phyloP scores from a whole-genome alignment of 53 echinoderm and acorn worm genomes.

The Apostichopus leukothele region DNA sequence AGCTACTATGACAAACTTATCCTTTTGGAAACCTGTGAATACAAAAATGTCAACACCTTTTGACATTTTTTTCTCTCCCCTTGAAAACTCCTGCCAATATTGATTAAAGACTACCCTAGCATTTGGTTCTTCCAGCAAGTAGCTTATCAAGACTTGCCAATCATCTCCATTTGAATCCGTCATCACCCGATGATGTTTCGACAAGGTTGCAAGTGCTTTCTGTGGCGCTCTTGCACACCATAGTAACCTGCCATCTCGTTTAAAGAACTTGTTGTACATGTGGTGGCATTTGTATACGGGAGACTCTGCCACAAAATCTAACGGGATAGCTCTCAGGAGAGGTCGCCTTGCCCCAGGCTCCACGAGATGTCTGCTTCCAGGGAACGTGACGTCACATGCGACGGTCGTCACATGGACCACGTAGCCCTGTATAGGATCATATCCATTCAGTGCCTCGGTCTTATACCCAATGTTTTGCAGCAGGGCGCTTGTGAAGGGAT shows the following conservation, averaged over 20 bases:
- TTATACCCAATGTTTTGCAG: neutral
- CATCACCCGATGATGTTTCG: neutral
- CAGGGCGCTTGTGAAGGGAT: neutral
- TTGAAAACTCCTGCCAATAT: neutral
- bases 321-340: neutral
- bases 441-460: neutral
- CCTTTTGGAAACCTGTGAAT: neutral
- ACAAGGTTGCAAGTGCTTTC: neutral
- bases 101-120: neutral
- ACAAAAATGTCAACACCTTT: neutral
- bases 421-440: neutral
- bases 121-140: neutral
- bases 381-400: neutral
- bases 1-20: neutral
- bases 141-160: neutral
- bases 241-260: neutral
- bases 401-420: neutral
- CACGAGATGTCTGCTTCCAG: slow-evolving; percentile 7
- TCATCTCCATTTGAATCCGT: neutral
- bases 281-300: neutral
- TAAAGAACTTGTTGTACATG: neutral
- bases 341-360: neutral
- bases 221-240: neutral
- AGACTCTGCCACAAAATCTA: slow-evolving; percentile 7
- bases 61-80: neutral